A percentile compares a stretch with the other conserved stretches of the same genome.
Evolutionary conservation across 2,888 invertebrate genomes (phyloP).

Genomic region (Salpingus planirostris): DNA sequence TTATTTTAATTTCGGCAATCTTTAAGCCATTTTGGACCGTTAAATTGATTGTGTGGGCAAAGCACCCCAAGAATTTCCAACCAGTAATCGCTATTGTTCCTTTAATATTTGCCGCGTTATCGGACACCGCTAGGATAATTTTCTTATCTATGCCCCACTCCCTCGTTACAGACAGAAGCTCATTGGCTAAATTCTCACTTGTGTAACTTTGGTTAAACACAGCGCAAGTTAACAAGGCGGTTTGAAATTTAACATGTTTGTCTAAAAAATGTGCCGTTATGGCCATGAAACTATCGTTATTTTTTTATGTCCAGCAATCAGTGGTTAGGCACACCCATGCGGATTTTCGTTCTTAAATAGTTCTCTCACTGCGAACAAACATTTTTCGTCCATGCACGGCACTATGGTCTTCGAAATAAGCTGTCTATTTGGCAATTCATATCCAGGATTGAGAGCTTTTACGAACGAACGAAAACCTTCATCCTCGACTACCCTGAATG

Average conservation of each 20-base stretch:
- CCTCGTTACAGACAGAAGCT: constrained; percentile 15
- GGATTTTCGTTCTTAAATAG: background rate
- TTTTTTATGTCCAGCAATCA: background rate
- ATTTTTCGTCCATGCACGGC: background rate
- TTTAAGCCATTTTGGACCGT: constrained; percentile 20
- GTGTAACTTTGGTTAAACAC: constrained; percentile 18
- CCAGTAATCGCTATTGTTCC: constrained; percentile 15
- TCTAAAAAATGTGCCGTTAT: constrained; percentile 17
- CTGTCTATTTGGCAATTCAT: background rate
- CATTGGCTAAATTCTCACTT: constrained; percentile 15
- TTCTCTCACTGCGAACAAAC: background rate
- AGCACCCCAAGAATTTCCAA: constrained; percentile 23
- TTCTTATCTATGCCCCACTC: constrained; percentile 9
- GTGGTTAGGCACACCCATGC: background rate
- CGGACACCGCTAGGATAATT: constrained; percentile 20
- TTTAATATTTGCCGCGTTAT: constrained; percentile 25
- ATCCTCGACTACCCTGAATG: no score
- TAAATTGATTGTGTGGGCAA: constrained; percentile 26
- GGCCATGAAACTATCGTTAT: constrained; percentile 11
- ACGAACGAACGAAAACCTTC: no score
- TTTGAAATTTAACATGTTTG: constrained; percentile 16
- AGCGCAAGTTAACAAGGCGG: constrained; percentile 18
- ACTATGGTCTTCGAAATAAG: background rate
- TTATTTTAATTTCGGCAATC: constrained; percentile 5
- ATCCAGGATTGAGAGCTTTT: no score